Percentiles rank a stretch among this genome's conserved stretches.
Conservation (phyloP, 2,797 vertebrate genomes). For the Xenentodon cancila region DNA sequence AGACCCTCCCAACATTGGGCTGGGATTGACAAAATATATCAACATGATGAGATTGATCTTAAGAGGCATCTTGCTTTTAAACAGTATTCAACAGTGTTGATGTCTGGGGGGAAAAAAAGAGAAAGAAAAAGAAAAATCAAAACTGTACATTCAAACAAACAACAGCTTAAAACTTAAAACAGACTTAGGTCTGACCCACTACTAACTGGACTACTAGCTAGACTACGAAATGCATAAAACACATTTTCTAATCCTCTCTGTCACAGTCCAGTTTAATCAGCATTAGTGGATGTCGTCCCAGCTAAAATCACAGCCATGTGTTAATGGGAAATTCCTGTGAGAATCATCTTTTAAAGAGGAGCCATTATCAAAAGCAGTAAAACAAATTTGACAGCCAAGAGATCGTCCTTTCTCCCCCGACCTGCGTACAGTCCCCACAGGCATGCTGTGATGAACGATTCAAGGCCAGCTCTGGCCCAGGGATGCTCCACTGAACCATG, state of each 20-base stretch:
- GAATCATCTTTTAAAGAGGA: conserved; percentile 63
- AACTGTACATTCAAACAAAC: too few relatives aligned
- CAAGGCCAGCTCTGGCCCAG: conserved; percentile 78
- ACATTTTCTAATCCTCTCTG: conserved; percentile 10
- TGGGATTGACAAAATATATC: too few relatives aligned
- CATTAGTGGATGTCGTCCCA: conserved; percentile 30
- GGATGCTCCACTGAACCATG: conserved; percentile 79
- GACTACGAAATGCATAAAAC: conserved; percentile 12
- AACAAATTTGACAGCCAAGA: conserved; percentile 78
- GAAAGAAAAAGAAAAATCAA: too few relatives aligned
- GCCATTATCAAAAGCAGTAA: conserved; percentile 74
- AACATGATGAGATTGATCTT: too few relatives aligned
- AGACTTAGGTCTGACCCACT: neutral
- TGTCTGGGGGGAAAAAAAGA: too few relatives aligned
- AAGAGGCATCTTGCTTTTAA: too few relatives aligned
- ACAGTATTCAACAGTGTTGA: too few relatives aligned
- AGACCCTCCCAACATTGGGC: too few relatives aligned
- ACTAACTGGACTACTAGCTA: neutral
- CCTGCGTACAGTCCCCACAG: conserved; percentile 69
- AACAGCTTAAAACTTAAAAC: neutral
- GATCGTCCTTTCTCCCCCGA: conserved; percentile 65
- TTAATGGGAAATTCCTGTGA: conserved; percentile 52
- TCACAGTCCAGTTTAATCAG: conserved; percentile 33
- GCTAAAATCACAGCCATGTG: conserved; percentile 45
- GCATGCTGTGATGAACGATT: conserved; percentile 79